Percentiles rank a stretch among this genome's conserved stretches.
Evolutionary conservation across 1,140 invertebrate species (phyloP).

Genomic region (Chlorops oryzae): DNA sequence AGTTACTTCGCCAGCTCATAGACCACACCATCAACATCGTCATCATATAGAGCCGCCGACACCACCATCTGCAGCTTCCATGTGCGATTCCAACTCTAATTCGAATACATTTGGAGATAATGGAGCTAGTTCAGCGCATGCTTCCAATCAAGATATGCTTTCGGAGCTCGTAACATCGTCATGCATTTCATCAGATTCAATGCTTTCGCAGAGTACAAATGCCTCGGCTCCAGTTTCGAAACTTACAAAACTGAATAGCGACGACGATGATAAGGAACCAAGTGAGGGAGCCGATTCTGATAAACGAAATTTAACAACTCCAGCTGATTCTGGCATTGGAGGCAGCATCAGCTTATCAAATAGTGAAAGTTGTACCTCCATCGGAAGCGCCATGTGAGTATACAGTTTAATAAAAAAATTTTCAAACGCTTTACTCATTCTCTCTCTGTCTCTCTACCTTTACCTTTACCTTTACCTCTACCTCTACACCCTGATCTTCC

Average conservation of each 20-base stretch:
- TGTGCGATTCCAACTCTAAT: constrained; percentile 9
- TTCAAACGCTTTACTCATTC: neutral
- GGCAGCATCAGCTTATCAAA: constrained; percentile 17
- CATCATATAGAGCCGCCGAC: constrained; percentile 1
- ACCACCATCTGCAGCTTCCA: constrained; percentile 3
- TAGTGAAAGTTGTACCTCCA: constrained; percentile 24
- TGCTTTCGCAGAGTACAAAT: no score
- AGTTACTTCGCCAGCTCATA: neutral
- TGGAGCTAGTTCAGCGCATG: neutral
- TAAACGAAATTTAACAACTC: constrained; percentile 30
- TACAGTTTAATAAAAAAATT: neutral
- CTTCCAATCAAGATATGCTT: constrained; percentile 34
- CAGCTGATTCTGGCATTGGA: constrained; percentile 38
- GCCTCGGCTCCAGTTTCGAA: no score
- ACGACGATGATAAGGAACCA: constrained; percentile 34
- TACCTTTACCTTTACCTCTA: no score
- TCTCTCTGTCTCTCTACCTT: no score
- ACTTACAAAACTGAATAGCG: constrained; percentile 16
- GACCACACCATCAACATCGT: constrained; percentile 4
- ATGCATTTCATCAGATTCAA: constrained; percentile 34
- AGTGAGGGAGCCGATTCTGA: constrained; percentile 34
- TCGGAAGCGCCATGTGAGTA: constrained; percentile 36
- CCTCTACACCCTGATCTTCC: no score
- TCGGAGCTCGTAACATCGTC: constrained; percentile 41
- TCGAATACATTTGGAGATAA: constrained; percentile 15